Evolutionary conservation across 2,797 vertebrate species (phyloP), one percentile per base, ranked within the genome.

Genomic region (Martes flavigula): DNA sequence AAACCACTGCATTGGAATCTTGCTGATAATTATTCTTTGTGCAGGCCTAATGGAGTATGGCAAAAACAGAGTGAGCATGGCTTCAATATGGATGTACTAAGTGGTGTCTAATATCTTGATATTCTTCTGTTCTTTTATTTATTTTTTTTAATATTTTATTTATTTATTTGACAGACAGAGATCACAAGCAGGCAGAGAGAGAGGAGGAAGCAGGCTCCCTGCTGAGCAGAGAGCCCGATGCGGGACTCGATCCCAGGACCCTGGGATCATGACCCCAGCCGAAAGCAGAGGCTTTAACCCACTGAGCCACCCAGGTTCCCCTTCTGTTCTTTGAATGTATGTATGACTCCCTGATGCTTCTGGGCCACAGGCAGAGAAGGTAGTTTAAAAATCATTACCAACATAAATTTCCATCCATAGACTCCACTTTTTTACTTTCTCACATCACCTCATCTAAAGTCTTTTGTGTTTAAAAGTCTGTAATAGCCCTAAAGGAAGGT

Each of bases 321-420:
- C 43, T 58, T 72, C 30, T 94, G 48, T 89, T 92, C 72, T 40
- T 54, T 68, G 56, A 54, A 48, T 58, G 3, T 46, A 30, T 35
- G 4, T 73, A 62, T 64, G 66, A 93, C 18, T 85, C 23, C 82
- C 15, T 73, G 75, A 93, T 83, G 54, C 12, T 75, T 95, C 91
- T 90, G 35, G 90, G 58, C 38, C 23, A 51, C 60, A 21, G 79
- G 35, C 32, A 30, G 66, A 94, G 21, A 94, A 91, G 6, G 51
- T 85, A 17, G 27, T 84, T 96, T 96, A 66, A 96, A 92, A 96
- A 85, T 70, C 75, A 83, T 87, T 77, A 94, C 35, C 35, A 51
- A 75, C n/a, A 54, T 85, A 73, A 84, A 56, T 97, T 95, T 97
- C 91, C 85, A 82, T 90, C 95, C 77, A 91, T 21, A 83, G n/a